A percentile compares a stretch with the other conserved stretches of the same genome.
phyloP scores from a whole-genome alignment of 2,113 vertebrate genomes.

The Platycercus adscitus region DNA sequence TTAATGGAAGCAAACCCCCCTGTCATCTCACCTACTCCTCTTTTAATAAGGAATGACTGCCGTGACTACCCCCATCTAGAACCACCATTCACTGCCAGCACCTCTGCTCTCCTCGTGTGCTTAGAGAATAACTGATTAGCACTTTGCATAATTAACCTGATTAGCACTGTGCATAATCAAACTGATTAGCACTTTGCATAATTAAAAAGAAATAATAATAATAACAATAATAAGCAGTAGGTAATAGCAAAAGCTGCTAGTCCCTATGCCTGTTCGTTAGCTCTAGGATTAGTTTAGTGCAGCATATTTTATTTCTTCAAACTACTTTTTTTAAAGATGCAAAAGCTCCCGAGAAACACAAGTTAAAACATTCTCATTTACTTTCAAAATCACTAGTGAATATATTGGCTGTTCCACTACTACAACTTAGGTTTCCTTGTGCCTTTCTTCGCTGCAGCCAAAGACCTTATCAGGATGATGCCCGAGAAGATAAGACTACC shows the following conservation, averaged over 20 bases:
- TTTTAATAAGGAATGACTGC: conserved; percentile 83
- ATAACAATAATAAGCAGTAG: conserved; percentile 88
- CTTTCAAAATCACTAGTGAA: background rate
- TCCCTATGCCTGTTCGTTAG: conserved; percentile 73
- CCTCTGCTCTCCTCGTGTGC: conserved; percentile 86
- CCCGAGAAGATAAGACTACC: background rate
- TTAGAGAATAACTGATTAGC: conserved; percentile 89
- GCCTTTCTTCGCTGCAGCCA: background rate
- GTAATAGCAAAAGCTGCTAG: conserved; percentile 84
- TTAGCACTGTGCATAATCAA: conserved; percentile 90
- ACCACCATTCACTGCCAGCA: conserved; percentile 81
- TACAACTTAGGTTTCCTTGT: background rate
- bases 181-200: conserved; percentile 90
- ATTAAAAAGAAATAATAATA: conserved; percentile 90
- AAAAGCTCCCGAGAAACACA: background rate
- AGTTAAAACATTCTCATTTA: background rate
- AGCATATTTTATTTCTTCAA: conserved; percentile 65
- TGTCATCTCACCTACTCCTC: conserved; percentile 77
- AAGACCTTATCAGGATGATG: background rate
- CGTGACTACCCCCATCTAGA: conserved; percentile 83
- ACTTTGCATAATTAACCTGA: conserved; percentile 91
- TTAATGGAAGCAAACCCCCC: conserved; percentile 71
- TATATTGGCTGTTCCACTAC: background rate
- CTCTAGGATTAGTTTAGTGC: conserved; percentile 73
- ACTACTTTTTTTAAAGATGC: conserved; percentile 57